Evolutionary conservation across 2,113 vertebrate species (phyloP).

Genomic region (Callipepla californica): DNA sequence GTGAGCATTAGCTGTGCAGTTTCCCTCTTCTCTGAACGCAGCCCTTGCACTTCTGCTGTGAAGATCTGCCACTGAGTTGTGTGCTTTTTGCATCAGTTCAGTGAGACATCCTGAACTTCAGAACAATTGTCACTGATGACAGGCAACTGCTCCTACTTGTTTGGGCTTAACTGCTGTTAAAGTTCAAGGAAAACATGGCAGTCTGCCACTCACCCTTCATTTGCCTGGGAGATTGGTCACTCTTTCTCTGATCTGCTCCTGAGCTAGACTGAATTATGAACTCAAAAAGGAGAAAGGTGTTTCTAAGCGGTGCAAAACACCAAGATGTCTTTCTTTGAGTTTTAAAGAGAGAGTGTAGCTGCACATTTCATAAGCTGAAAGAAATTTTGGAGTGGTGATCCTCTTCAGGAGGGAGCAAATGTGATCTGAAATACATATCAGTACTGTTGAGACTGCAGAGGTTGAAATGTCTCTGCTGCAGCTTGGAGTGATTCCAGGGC

Average conservation of each 20-base stretch:
- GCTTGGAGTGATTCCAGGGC: not conserved
- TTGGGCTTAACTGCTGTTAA: not conserved
- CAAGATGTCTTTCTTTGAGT: no score
- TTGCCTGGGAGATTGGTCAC: not conserved
- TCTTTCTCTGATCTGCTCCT: not conserved
- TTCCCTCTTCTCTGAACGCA: not conserved
- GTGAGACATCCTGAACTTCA: not conserved
- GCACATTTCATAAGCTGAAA: not conserved
- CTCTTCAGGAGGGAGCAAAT: not conserved
- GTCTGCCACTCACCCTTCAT: not conserved
- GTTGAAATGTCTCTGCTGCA: not conserved
- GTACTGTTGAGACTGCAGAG: not conserved
- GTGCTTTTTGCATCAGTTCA: not conserved
- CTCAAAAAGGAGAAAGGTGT: not conserved
- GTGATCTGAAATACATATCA: rapidly evolving
- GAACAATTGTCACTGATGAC: not conserved
- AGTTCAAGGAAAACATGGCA: not conserved
- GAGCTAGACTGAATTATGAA: not conserved
- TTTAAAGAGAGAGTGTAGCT: not conserved
- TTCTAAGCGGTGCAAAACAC: not conserved
- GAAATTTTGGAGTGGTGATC: not conserved
- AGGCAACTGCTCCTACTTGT: not conserved
- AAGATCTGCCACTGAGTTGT: no score
- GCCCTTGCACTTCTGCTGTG: not conserved
- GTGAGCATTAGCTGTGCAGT: not conserved